A percentile compares a stretch with the other conserved stretches of the same genome.
Conservation (phyloP, 2,113 vertebrate species). For the Odobenus rosmarus region DNA sequence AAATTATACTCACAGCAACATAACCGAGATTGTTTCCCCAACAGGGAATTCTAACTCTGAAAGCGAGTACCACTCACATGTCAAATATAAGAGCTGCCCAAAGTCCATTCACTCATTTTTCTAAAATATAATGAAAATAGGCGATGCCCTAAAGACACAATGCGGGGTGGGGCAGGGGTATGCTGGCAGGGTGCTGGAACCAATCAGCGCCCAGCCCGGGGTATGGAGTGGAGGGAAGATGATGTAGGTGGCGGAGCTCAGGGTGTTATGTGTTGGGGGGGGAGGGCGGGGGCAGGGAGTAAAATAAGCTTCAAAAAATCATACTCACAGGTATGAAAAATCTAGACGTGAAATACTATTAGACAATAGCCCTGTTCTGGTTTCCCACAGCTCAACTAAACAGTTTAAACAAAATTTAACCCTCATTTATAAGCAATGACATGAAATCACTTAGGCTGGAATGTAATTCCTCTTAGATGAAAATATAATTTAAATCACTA, state of each 20-base stretch:
- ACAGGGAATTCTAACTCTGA: constrained; percentile 25
- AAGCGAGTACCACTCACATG: constrained; percentile 18
- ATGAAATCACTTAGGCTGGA: neutral
- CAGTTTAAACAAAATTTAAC: neutral
- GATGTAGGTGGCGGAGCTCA: neutral
- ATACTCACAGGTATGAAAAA: neutral
- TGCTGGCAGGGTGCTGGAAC: neutral
- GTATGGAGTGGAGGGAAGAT: neutral
- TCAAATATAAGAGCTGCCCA: neutral
- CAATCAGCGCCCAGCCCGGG: neutral
- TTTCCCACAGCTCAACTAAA: constrained; percentile 34
- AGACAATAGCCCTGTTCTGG: neutral
- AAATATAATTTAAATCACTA: constrained; percentile 7
- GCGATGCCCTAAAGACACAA: neutral
- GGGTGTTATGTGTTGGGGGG: neutral
- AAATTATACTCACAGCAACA: constrained; percentile 16
- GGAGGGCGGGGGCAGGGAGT: neutral
- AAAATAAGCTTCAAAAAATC: neutral
- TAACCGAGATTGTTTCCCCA: constrained; percentile 26
- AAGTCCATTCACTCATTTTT: constrained; percentile 25
- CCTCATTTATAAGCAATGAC: neutral
- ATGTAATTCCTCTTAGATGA: neutral
- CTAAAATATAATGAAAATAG: constrained; percentile 30
- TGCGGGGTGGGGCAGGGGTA: neutral
- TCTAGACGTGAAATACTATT: neutral